phyloP scores from a whole-genome alignment of 2,888 invertebrate species.

The Sepioteuthis lessoniana region DNA sequence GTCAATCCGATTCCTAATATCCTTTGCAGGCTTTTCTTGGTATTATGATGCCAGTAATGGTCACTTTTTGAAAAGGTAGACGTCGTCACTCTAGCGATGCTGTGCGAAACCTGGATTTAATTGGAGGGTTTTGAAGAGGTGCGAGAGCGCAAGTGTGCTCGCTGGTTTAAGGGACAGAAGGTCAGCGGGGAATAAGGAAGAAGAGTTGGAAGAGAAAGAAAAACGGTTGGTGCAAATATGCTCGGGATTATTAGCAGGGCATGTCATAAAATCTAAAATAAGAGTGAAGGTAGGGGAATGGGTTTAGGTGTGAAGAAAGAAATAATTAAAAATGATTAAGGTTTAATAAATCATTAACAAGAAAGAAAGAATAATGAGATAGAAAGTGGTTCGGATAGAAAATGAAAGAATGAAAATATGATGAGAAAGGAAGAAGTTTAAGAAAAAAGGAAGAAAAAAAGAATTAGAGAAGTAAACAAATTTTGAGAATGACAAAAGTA shows the following conservation, averaged over 20 bases:
- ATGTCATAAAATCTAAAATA: neutral
- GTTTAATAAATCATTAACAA: too few relatives aligned
- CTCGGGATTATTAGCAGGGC: neutral
- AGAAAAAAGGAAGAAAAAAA: too few relatives aligned
- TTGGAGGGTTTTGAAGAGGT: neutral
- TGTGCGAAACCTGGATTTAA: neutral
- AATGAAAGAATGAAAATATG: too few relatives aligned
- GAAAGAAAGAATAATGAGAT: too few relatives aligned
- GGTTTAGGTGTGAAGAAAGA: neutral
- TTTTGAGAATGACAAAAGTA: too few relatives aligned
- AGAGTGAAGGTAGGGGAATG: neutral
- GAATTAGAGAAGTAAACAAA: too few relatives aligned
- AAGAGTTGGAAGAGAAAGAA: neutral
- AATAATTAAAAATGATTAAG: too few relatives aligned
- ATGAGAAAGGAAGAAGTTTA: too few relatives aligned
- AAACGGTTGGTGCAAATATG: neutral
- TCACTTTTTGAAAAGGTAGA: neutral
- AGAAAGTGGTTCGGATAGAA: too few relatives aligned
- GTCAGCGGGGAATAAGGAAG: neutral
- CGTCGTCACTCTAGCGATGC: neutral
- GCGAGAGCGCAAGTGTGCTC: neutral
- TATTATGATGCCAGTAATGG: neutral
- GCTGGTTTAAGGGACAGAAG: too few relatives aligned
- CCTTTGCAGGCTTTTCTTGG: neutral
- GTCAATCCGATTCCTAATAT: neutral